Percentiles rank a stretch among this genome's conserved stretches.
These are phyloP conservation scores for Nyctereutes procyonoides DNA, from an alignment of 2,113 vertebrate species.

Conservation along the genomic window DNA sequence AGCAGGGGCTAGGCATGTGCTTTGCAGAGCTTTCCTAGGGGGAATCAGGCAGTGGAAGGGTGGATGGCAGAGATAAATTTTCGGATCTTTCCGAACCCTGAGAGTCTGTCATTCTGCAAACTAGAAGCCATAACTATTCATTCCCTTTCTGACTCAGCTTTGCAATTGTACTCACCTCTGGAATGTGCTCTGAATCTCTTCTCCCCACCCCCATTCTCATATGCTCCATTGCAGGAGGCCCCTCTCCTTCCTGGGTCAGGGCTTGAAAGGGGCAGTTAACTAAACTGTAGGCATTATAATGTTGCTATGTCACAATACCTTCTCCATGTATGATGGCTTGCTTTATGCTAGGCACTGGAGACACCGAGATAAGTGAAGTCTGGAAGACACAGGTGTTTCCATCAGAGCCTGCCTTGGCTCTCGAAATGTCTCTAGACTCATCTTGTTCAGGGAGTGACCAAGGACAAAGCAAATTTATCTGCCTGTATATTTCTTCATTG, in stretches of 20 bases:
- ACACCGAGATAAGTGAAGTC: background rate
- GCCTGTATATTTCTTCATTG: background rate
- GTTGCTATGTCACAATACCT: constrained; percentile 31
- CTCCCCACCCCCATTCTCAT: background rate
- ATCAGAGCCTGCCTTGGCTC: background rate
- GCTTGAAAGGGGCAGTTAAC: background rate
- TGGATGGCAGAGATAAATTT: background rate
- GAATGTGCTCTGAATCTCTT: background rate
- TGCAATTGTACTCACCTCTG: background rate
- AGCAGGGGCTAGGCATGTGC: background rate
- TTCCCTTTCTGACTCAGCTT: constrained; percentile 17
- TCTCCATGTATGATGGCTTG: background rate
- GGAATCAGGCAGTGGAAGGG: background rate
- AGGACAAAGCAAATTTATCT: constrained; percentile 32
- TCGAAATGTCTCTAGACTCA: background rate
- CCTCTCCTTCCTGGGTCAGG: background rate
- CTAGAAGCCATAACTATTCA: background rate
- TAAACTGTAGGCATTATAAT: background rate
- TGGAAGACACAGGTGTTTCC: background rate
- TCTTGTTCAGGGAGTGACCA: background rate
- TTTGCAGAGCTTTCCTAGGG: background rate
- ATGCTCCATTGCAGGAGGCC: background rate
- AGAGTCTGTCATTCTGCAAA: background rate
- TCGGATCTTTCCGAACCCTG: background rate
- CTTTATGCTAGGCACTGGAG: background rate